Base-by-base conservation (phyloP, 2,113 vertebrate species). In the Arenaria interpres region DNA sequence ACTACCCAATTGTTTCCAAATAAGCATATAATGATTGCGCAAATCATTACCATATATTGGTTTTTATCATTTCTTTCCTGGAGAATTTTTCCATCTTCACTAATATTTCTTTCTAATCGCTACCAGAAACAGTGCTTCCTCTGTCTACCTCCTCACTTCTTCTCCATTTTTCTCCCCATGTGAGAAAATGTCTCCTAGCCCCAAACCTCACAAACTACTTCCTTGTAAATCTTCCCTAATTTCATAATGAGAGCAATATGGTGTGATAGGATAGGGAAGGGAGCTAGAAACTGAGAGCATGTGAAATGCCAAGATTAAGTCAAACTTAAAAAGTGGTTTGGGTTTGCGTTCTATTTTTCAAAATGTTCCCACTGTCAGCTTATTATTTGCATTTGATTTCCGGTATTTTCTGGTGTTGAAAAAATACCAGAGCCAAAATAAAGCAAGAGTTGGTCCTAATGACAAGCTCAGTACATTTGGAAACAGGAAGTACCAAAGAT, bases 401-500 rank as follows among this genome's bases (percentile, higher is more conserved):
- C 14, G 43, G 25, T 74, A 45, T 84, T 79, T 94, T 90, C 39
- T 88, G 10, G 2, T 69, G 8, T 24, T 82, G 53, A 66, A 85
- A 89, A 84, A 72, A 84, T n/a, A 71, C 33, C 30, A 78, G 54
- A 91, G 79, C 45, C 85, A 93, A 96, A 78, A 84, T 84, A 92
- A 91, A 90, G 64, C 37, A 91, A 71, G 24, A 85, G 12, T 16
- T 80, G 24, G 19, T 86, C 51, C 28, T 94, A 75, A 27, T 23
- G 27, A n/a, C 32, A 45, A 19, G 21, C 45, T 89, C 43, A 72
- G 48, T 24, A n/a, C 13, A 60, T 92, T 37, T 60, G 43, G 69
- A 94, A 93, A 75, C 2, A 60, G 25, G 17, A 72, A 51, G 39
- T 68, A 48, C 53, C 13, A 43, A 87, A 35, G 80, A 77, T 84